phyloP scores from a whole-genome alignment of 2,888 invertebrate species.

The Proisotoma minuta region DNA sequence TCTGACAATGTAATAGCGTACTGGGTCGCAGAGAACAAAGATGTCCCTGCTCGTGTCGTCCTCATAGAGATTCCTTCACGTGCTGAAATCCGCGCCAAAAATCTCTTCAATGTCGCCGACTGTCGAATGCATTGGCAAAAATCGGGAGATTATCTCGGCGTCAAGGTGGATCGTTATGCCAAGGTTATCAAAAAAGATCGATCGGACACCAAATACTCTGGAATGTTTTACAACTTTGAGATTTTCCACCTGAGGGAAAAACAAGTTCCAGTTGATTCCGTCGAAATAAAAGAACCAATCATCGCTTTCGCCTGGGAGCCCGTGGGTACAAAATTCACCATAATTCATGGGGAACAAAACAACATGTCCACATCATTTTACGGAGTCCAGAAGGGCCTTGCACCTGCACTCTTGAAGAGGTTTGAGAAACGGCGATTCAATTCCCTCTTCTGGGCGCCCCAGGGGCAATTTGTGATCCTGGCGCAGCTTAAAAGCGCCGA shows the following conservation, averaged over 20 bases:
- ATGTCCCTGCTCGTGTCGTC: slow-evolving; percentile 91
- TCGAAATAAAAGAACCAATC: slow-evolving; percentile 89
- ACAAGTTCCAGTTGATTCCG: slow-evolving; percentile 93
- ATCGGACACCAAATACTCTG: slow-evolving; percentile 81
- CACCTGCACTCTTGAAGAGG: slow-evolving; percentile 71
- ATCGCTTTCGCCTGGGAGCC: slow-evolving; percentile 99
- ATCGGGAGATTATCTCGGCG: slow-evolving; percentile 93
- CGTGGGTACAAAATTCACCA: slow-evolving; percentile 89
- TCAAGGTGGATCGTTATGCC: slow-evolving; percentile 83
- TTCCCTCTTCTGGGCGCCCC: slow-evolving; percentile 87
- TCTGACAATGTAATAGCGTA: slow-evolving; percentile 93
- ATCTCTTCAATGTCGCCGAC: slow-evolving; percentile 95
- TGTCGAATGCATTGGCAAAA: slow-evolving; percentile 99
- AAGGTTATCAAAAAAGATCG: slow-evolving; percentile 87
- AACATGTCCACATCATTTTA: slow-evolving; percentile 88
- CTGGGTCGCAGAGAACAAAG: slow-evolving; percentile 97
- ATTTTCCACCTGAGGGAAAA: slow-evolving; percentile 98
- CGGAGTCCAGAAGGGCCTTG: slow-evolving; percentile 82
- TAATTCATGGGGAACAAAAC: slow-evolving; percentile 83
- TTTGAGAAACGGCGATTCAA: slow-evolving; percentile 82
- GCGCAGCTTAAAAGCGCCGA: slow-evolving; percentile 79
- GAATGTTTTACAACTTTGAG: slow-evolving; percentile 97
- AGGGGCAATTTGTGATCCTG: slow-evolving; percentile 89
- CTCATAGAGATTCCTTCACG: slow-evolving; percentile 83
- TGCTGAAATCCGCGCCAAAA: slow-evolving; percentile 83